Base-by-base conservation (phyloP, 2,113 vertebrate genomes). In the Engystomops pustulosus region DNA sequence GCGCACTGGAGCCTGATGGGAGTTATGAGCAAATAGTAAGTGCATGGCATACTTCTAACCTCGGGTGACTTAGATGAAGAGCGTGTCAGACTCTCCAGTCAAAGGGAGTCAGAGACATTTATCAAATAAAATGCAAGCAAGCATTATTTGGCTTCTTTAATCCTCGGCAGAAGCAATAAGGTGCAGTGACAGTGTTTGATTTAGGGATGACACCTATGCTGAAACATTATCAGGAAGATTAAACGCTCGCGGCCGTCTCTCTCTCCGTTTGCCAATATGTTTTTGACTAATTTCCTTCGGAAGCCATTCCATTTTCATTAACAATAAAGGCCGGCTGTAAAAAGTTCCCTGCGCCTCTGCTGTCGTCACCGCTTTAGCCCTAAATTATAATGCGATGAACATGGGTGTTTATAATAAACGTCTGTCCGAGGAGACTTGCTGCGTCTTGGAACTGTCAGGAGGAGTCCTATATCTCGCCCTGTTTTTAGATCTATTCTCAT, bases 231-330 rank as follows among this genome's bases (percentile, higher is more conserved):
- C 72, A 68, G 41, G 53, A 77, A 84, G 81, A 84, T 84, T 84
- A 77, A 84, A 77, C 23, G 45, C 75, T 77, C 69, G 18, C 41
- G 51, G 18, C 41, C 20, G 53, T 55, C 47, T 36, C 81, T 36
- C 81, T 65, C 69, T 65, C 18, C 45, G 17, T 68, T 67, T 75
- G 81, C 72, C 81, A 84, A 77, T 84, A 84, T 84, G 81, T 76
- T 84, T 84, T 84, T 77, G 81, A 84, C 81, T 84, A 84, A 84
- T 84, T 84, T 84, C 44, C 81, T 77, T 77, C 55, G 38, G 81
- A 77, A 84, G 81, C 81, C 32, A 77, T 84, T 84, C 45, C 32
- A 47, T 77, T 84, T 84, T 84, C 81, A 84, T 84, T 84, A 84
- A 67, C 58, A 53, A 68, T 68, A 77, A 77, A 49, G 41, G n/a